phyloP scores from a whole-genome alignment of 2,888 invertebrate species.

The Tribolium freemani region DNA sequence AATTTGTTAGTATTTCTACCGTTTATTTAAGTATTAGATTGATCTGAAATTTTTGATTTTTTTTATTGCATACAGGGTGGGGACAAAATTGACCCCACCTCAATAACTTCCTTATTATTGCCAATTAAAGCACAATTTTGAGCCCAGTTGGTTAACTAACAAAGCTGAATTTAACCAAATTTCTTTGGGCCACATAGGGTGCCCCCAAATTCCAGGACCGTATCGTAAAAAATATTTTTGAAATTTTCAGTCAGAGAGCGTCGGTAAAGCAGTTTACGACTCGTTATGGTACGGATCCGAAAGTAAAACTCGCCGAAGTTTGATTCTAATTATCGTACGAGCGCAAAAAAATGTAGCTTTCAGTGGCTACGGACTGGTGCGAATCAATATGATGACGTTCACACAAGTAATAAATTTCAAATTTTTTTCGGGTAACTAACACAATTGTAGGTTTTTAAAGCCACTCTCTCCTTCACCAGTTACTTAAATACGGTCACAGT shows the following conservation, averaged over 20 bases:
- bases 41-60: not conserved
- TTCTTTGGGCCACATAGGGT: too few species aligned
- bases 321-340: not conserved
- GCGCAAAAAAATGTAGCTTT: constrained; percentile 2
- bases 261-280: constrained; percentile 4
- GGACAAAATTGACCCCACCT: too few species aligned
- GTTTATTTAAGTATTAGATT: not conserved
- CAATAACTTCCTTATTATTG: too few species aligned
- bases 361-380: constrained; percentile 8
- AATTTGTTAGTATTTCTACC: too few species aligned
- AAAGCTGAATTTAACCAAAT: too few species aligned
- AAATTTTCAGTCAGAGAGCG: constrained; percentile 8
- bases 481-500: constrained; percentile 5
- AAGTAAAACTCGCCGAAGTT: not conserved
- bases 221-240: not conserved
- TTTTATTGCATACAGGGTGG: too few species aligned
- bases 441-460: constrained; percentile 8
- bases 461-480: constrained; percentile 8
- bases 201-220: too few species aligned
- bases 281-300: not conserved
- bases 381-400: constrained; percentile 11
- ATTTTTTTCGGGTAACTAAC: not conserved
- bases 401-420: not conserved
- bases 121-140: too few species aligned
- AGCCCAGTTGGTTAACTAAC: too few species aligned